Conservation (phyloP, 2,113 vertebrate genomes). For the Halcyon senegalensis region DNA sequence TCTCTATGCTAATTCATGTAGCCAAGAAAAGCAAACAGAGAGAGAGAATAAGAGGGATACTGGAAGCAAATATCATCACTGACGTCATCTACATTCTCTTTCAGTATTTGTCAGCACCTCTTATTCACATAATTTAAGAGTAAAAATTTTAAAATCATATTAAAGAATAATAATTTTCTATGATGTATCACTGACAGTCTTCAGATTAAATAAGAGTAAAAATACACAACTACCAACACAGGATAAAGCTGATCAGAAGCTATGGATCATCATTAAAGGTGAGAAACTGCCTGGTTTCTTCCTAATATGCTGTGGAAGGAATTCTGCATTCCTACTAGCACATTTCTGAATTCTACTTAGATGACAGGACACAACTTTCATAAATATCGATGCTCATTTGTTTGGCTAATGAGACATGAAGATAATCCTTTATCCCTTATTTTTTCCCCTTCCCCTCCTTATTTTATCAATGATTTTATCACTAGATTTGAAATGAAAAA, state of each 20-base stretch:
- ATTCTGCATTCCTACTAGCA: neutral
- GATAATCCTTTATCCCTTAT: neutral
- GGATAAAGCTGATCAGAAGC: neutral
- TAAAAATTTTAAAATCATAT: neutral
- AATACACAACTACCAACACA: neutral
- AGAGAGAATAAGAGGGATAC: neutral
- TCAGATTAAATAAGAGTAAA: neutral
- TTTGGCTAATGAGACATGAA: neutral
- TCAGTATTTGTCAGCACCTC: neutral
- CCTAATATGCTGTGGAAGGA: neutral
- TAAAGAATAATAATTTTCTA: neutral
- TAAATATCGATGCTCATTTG: neutral
- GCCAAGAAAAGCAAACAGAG: neutral
- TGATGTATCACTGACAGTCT: neutral
- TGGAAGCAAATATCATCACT: neutral
- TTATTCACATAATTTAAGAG: neutral
- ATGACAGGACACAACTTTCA: neutral
- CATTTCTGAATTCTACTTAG: neutral
- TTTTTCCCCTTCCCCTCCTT: neutral
- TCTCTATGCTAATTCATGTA: rapidly evolving
- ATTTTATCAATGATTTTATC: neutral
- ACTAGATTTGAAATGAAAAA: neutral
- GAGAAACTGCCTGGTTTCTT: neutral
- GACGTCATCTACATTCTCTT: neutral
- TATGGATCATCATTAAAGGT: neutral